These are phyloP conservation scores for Octomys mimax DNA, from an alignment of 2,797 vertebrate species.

Conservation along the genomic window DNA sequence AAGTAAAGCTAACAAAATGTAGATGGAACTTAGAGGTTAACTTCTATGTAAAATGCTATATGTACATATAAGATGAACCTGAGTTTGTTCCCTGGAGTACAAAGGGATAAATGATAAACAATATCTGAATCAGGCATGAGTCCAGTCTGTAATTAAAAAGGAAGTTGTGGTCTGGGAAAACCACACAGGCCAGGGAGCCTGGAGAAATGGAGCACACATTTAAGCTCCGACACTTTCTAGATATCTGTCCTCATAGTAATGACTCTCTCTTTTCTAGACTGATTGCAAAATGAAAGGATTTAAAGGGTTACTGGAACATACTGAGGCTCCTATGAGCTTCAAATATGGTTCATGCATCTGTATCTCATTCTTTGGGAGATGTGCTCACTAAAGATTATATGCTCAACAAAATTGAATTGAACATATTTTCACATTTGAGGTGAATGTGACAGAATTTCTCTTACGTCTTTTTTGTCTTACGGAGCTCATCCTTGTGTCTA, in stretches of 20 bases:
- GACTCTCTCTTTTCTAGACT: neutral
- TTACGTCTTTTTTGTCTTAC: neutral
- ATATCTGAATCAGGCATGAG: neutral
- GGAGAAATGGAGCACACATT: neutral
- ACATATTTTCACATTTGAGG: neutral
- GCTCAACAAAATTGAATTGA: neutral
- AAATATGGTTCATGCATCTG: neutral
- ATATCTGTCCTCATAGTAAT: neutral
- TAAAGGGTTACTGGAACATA: neutral
- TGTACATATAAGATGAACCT: neutral
- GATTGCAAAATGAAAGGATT: neutral
- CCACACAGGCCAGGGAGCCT: neutral
- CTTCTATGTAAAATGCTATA: neutral
- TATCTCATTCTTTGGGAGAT: neutral
- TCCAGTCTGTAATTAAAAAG: neutral
- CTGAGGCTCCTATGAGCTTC: neutral
- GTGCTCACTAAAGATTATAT: neutral
- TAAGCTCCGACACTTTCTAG: neutral
- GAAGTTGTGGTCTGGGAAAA: neutral
- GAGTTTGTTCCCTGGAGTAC: neutral
- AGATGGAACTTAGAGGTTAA: neutral
- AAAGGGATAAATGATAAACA: neutral
- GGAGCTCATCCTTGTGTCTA: neutral
- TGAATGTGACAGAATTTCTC: neutral
- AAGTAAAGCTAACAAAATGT: neutral